Percentiles rank a stretch among this genome's conserved stretches.
Conservation (phyloP, 2,888 invertebrate species). For the Muschampia plurimacula region DNA sequence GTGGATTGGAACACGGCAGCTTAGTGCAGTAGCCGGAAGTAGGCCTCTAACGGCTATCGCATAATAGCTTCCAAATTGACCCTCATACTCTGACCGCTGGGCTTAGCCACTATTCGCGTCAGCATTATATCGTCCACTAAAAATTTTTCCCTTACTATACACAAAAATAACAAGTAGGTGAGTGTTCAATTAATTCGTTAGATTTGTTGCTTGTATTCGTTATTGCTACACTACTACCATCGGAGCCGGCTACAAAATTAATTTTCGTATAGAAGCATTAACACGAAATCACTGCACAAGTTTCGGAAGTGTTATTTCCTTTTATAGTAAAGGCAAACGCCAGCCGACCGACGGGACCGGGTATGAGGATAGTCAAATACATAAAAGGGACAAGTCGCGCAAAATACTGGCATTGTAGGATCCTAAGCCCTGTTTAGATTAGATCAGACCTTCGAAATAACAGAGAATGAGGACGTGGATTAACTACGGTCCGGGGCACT, state of each 20-base stretch:
- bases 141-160: conserved; percentile 24
- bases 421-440: conserved; percentile 85
- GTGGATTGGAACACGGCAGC: conserved; percentile 78
- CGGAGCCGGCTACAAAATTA: conserved; percentile 59
- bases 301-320: conserved; percentile 78
- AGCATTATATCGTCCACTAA: conserved; percentile 54
- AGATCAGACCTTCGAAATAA: conserved; percentile 86
- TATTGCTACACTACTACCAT: conserved; percentile 45
- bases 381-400: conserved; percentile 83
- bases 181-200: conserved; percentile 9
- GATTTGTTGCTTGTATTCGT: conserved; percentile 24
- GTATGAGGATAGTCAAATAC: conserved; percentile 78
- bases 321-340: conserved; percentile 77
- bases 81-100: conserved; percentile 63
- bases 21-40: conserved; percentile 84
- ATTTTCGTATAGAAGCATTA: conserved; percentile 68
- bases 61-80: conserved; percentile 84
- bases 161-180: not conserved
- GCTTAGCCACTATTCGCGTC: conserved; percentile 52
- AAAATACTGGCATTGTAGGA: conserved; percentile 83
- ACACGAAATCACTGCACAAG: conserved; percentile 70
- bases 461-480: conserved; percentile 86
- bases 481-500: conserved; percentile 85
- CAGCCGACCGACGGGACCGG: conserved; percentile 66
- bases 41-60: conserved; percentile 81